These are phyloP conservation scores for Psilopsiagon aymara DNA, from an alignment of 2,113 vertebrate species.

Conservation along the genomic window DNA sequence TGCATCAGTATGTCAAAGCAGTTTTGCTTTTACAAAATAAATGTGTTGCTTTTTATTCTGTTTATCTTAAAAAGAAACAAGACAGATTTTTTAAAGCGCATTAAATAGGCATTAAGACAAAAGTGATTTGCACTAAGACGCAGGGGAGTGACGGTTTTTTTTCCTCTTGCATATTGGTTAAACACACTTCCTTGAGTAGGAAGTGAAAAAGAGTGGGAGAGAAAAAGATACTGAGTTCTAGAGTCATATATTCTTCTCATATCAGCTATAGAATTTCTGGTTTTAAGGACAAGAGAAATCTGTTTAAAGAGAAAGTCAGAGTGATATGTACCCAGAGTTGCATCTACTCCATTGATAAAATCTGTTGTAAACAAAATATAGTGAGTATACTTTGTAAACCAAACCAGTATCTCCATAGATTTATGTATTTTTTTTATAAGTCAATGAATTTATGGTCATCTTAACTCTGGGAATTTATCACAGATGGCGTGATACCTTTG, in stretches of 20 bases:
- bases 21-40: constrained; percentile 18
- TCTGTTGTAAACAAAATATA: neutral
- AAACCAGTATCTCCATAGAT: accelerated
- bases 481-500: neutral
- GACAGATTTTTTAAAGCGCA: constrained; percentile 20
- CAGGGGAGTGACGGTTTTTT: neutral
- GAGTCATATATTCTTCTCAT: neutral
- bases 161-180: neutral
- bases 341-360: neutral
- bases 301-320: neutral
- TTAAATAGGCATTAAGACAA: constrained; percentile 24
- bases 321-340: neutral
- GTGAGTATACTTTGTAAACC: neutral
- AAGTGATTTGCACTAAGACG: constrained; percentile 1
- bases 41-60: constrained; percentile 27
- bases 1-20: neutral
- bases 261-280: neutral
- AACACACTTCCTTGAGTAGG: neutral
- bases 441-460: neutral
- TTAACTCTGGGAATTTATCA: neutral
- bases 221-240: neutral
- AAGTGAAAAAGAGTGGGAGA: neutral
- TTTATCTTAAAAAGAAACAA: constrained; percentile 10
- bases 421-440: neutral
- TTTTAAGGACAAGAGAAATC: neutral